These are phyloP conservation scores for Lepidocyrtinus sp. DNA, from an alignment of 2,888 invertebrate species.

Conservation along the genomic window DNA sequence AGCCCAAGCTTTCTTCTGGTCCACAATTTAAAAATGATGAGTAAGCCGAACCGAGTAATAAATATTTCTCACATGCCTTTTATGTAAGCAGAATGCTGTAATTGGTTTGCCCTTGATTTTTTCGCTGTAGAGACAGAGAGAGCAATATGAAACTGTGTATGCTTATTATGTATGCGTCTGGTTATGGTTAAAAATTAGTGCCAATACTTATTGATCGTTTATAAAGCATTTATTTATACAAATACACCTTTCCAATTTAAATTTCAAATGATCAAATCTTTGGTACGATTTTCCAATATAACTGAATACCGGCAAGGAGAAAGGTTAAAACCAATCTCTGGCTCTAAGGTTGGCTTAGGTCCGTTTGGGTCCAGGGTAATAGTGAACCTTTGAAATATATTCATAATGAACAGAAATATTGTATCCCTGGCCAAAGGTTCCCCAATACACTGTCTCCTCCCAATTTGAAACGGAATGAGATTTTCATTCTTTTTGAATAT, in stretches of 20 bases:
- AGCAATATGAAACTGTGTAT: too few species aligned
- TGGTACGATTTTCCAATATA: neutral
- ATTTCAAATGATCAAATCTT: neutral
- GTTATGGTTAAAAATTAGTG: too few species aligned
- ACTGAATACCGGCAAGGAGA: too few species aligned
- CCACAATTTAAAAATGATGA: too few species aligned
- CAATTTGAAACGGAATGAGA: constrained; percentile 55
- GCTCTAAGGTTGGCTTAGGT: constrained; percentile 38
- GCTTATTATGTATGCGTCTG: too few species aligned
- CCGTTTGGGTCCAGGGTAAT: constrained; percentile 17
- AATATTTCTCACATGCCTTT: too few species aligned
- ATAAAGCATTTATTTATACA: neutral
- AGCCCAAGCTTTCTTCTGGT: too few species aligned
- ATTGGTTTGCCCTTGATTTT: neutral
- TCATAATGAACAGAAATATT: constrained; percentile 49
- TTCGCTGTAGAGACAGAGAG: too few species aligned
- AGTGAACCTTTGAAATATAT: constrained; percentile 52
- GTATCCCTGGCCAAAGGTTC: constrained; percentile 58
- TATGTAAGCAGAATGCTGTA: neutral
- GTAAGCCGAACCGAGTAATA: too few species aligned
- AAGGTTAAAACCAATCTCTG: too few species aligned
- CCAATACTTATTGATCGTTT: neutral
- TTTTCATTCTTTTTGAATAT: constrained; percentile 49
- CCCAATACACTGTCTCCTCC: constrained; percentile 58
- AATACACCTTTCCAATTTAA: neutral